Conservation (phyloP, 2,888 invertebrate species). For the Callinectes sapidus region DNA sequence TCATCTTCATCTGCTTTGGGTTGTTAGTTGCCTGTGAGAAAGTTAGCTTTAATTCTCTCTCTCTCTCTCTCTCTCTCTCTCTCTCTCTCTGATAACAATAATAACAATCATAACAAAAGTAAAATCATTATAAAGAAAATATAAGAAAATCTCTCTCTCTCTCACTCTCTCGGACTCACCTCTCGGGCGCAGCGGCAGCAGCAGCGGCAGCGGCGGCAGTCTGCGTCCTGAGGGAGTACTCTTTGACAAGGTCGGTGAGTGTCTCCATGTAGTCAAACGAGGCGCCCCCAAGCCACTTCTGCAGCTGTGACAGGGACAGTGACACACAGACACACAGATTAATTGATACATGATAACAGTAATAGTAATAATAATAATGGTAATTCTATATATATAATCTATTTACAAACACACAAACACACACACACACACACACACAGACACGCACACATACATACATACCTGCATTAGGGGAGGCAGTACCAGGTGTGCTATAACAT, state of each 20-base stretch:
- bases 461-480: slow-evolving; percentile 66
- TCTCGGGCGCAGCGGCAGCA: background rate
- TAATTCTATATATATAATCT: too few relatives aligned
- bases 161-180: background rate
- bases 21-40: background rate
- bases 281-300: slow-evolving; percentile 56
- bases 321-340: background rate
- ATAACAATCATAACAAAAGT: too few relatives aligned
- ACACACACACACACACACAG: background rate
- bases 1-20: background rate
- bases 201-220: background rate
- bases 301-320: slow-evolving; percentile 50
- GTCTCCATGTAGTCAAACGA: slow-evolving; percentile 70
- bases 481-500: slow-evolving; percentile 66
- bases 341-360: too few relatives aligned
- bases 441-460: slow-evolving; percentile 6
- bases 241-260: slow-evolving; percentile 61
- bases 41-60: background rate
- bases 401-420: background rate
- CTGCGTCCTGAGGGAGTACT: slow-evolving; percentile 56
- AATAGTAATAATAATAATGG: too few relatives aligned
- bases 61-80: background rate
- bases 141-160: background rate
- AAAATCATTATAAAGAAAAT: too few relatives aligned
- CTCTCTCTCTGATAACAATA: background rate